A percentile compares a stretch with the other conserved stretches of the same genome.
phyloP scores from a whole-genome alignment of 2,113 vertebrate species.

The Zootoca vivipara region DNA sequence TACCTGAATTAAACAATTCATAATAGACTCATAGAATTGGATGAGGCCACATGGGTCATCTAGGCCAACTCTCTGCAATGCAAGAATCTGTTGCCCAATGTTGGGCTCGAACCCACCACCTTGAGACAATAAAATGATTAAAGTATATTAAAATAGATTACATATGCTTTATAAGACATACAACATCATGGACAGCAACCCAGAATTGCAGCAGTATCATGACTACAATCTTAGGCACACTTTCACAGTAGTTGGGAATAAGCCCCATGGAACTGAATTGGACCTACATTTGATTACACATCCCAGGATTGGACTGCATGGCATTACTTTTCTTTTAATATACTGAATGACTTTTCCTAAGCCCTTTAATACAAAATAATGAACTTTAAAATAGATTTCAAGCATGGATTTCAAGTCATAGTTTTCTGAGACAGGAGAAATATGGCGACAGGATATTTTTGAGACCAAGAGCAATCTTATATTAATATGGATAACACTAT shows the following conservation, averaged over 20 bases:
- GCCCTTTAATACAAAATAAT: not conserved
- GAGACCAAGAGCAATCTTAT: not conserved
- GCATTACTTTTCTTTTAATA: not conserved
- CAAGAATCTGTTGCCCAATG: too few relatives aligned
- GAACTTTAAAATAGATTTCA: not conserved
- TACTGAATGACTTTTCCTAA: not conserved
- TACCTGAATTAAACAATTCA: too few relatives aligned
- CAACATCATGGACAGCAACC: too few relatives aligned
- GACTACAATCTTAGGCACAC: not conserved
- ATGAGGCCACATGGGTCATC: too few relatives aligned
- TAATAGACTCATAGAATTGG: too few relatives aligned
- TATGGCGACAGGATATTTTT: not conserved
- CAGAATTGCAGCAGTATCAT: not conserved
- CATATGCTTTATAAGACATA: not conserved
- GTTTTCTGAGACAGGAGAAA: not conserved
- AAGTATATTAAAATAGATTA: not conserved
- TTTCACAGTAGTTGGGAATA: not conserved
- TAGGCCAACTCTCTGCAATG: too few relatives aligned
- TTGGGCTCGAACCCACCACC: too few relatives aligned
- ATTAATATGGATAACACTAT: conserved; percentile 2
- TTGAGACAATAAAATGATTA: too few relatives aligned
- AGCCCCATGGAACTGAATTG: not conserved
- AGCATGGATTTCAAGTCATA: not conserved
- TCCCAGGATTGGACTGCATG: not conserved
- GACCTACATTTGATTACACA: not conserved